Evolutionary conservation across 2,797 vertebrate genomes (phyloP).

Genomic region (Acridotheres tristis): DNA sequence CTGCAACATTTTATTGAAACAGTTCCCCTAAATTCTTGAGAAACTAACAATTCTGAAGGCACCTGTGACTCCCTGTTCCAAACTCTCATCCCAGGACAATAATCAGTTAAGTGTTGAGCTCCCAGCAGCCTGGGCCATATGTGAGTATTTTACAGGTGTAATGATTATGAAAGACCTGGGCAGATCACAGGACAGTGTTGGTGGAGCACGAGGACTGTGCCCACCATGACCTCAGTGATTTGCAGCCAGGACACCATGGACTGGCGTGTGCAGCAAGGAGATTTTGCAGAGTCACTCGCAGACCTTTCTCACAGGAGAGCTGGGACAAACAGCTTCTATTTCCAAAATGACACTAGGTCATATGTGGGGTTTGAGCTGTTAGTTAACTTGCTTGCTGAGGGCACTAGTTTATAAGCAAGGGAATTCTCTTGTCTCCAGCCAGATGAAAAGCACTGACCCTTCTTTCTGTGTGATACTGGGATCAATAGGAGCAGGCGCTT

Average conservation of each 20-base stretch:
- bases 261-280: not conserved
- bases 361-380: not conserved
- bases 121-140: not conserved
- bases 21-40: not conserved
- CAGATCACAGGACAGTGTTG: not conserved
- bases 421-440: not conserved
- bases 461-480: not conserved
- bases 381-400: not conserved
- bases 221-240: not conserved
- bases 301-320: fast-evolving
- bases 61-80: not conserved
- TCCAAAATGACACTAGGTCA: not conserved
- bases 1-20: not conserved
- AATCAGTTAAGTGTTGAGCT: not conserved
- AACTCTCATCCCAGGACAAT: not conserved
- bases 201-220: not conserved
- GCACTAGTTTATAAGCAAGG: not conserved
- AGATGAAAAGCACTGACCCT: not conserved
- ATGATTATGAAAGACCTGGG: not conserved
- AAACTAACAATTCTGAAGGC: not conserved
- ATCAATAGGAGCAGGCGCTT: not conserved
- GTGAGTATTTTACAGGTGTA: not conserved
- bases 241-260: fast-evolving
- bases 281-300: not conserved
- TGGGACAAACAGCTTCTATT: not conserved